A percentile compares a stretch with the other conserved stretches of the same genome.
Conservation (phyloP, 2,888 invertebrate species). For the Drosophila macrospina region DNA sequence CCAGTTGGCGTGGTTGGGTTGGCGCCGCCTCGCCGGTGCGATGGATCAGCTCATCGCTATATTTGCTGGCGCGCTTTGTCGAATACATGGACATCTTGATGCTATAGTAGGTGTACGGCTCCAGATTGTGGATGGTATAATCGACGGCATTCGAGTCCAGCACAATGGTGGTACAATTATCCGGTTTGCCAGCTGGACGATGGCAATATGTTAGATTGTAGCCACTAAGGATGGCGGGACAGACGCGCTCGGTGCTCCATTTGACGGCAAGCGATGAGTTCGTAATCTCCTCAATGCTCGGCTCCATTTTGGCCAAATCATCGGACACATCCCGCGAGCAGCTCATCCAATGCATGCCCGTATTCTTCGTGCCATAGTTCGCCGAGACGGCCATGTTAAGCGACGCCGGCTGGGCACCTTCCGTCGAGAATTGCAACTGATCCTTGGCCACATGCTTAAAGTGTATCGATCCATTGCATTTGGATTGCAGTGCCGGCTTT, state of each 20-base stretch:
- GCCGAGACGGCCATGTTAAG: constrained; percentile 92
- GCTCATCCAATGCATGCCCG: constrained; percentile 94
- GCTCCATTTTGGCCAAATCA: constrained; percentile 82
- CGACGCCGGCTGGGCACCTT: constrained; percentile 86
- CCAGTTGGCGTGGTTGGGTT: constrained; percentile 85
- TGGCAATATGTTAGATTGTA: constrained; percentile 91
- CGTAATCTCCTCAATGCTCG: constrained; percentile 64
- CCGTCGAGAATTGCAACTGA: constrained; percentile 82
- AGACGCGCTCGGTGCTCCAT: constrained; percentile 92
- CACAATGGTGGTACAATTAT: constrained; percentile 63
- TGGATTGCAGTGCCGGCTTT: constrained; percentile 87
- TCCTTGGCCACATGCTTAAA: constrained; percentile 86
- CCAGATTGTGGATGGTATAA: constrained; percentile 88
- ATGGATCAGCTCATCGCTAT: constrained; percentile 87
- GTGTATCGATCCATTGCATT: constrained; percentile 88
- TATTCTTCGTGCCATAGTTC: constrained; percentile 89
- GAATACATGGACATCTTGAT: constrained; percentile 89
- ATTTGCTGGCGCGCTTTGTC: constrained; percentile 86
- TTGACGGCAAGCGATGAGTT: constrained; percentile 87
- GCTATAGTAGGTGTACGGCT: constrained; percentile 91
- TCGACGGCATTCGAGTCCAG: constrained; percentile 68
- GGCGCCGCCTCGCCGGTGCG: constrained; percentile 91
- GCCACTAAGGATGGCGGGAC: constrained; percentile 90
- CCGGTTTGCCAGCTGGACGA: constrained; percentile 52
- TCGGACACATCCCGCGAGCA: constrained; percentile 86